These are phyloP conservation scores for Upupa epops DNA, from an alignment of 2,113 vertebrate genomes.

Conservation along the genomic window DNA sequence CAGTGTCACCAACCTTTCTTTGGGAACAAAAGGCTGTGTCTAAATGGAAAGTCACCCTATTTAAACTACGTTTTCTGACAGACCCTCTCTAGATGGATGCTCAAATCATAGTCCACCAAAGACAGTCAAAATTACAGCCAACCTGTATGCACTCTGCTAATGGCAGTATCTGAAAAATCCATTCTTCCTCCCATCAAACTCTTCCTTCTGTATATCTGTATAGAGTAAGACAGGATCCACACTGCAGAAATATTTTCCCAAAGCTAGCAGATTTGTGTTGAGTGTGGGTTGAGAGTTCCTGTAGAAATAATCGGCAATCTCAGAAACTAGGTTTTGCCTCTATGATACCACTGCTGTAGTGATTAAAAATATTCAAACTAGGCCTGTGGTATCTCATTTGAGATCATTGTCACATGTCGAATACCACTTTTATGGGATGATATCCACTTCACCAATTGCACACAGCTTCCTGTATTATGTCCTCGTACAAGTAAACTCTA, in stretches of 20 bases:
- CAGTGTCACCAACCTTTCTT: neutral
- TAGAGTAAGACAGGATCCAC: neutral
- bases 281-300: neutral
- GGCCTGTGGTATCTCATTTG: neutral
- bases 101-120: neutral
- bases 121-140: neutral
- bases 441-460: neutral
- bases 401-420: neutral
- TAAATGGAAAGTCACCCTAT: neutral
- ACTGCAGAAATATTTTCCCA: neutral
- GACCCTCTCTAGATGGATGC: neutral
- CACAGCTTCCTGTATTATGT: neutral
- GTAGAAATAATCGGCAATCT: neutral
- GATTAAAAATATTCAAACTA: neutral
- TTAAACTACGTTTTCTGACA: neutral
- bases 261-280: neutral
- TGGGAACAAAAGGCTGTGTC: neutral
- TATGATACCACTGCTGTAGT: neutral
- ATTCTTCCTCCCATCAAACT: neutral
- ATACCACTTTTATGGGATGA: neutral
- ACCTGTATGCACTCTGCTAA: neutral
- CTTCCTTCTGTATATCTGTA: neutral
- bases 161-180: neutral
- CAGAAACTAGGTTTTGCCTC: neutral
- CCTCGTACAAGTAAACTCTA: neutral